Conservation (phyloP, 64 coral and sea anemone genomes). For the Montipora capricornis region DNA sequence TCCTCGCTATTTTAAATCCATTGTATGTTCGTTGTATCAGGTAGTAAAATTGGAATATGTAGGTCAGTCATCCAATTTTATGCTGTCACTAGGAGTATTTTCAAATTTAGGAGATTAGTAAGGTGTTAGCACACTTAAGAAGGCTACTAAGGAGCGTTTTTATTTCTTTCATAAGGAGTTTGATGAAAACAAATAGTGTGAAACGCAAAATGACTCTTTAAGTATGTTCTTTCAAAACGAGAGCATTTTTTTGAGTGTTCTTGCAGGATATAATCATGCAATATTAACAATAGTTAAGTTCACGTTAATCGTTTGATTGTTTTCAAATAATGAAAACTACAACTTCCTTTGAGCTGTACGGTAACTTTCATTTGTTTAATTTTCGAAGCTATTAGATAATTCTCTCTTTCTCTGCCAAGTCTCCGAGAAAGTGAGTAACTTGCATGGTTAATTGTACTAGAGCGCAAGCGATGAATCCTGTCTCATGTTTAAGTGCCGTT, state of each 20-base stretch:
- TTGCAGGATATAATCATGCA: neutral
- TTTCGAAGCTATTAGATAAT: neutral
- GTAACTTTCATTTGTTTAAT: neutral
- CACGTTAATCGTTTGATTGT: neutral
- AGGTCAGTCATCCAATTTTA: too few species aligned
- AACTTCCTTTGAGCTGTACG: neutral
- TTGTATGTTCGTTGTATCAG: too few species aligned
- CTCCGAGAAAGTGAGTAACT: neutral
- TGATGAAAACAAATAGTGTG: neutral
- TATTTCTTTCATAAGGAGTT: neutral
- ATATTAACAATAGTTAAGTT: neutral
- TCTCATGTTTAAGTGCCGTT: neutral
- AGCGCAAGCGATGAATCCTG: too few species aligned
- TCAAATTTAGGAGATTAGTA: too few species aligned
- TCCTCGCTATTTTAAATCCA: too few species aligned
- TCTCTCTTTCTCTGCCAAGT: neutral
- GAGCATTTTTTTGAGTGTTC: neutral
- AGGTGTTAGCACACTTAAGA: too few species aligned
- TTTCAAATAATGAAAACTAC: constrained; percentile 21
- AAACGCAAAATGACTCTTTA: neutral
- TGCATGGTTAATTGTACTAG: neutral
- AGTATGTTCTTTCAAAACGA: neutral
- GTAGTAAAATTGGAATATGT: too few species aligned
- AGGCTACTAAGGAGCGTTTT: too few species aligned
- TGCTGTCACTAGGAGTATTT: too few species aligned